phyloP scores from a whole-genome alignment of 2,113 vertebrate species.

The Spermophilus dauricus region DNA sequence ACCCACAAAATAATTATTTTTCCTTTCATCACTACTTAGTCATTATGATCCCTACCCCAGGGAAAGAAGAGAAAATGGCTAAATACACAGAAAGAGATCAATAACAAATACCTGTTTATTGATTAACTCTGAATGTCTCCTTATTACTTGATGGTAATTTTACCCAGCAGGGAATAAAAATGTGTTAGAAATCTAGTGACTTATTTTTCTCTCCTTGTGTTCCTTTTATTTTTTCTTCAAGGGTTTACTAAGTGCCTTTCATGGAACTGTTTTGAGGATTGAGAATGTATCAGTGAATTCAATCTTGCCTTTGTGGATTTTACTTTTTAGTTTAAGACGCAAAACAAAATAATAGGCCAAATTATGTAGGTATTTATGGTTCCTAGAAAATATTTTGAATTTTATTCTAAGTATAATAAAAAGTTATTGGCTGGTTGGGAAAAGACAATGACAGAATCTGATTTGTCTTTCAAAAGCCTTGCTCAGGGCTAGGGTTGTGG shows the following conservation, averaged over 20 bases:
- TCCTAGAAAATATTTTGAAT: constrained; percentile 36
- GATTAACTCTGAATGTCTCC: background rate
- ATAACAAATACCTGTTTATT: background rate
- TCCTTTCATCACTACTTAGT: background rate
- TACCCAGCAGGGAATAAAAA: background rate
- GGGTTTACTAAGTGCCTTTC: background rate
- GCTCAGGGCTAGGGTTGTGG: too few relatives aligned
- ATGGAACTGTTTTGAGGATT: background rate
- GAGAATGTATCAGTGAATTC: background rate
- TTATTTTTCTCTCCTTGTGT: background rate
- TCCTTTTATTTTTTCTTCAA: constrained; percentile 10
- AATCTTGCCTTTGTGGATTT: background rate
- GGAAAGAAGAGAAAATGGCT: background rate
- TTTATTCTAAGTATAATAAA: constrained; percentile 10
- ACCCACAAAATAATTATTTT: background rate
- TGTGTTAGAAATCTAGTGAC: background rate
- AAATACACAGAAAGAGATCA: background rate
- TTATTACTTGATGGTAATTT: background rate
- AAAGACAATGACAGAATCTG: constrained; percentile 18
- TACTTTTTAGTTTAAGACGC: background rate
- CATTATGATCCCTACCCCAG: background rate
- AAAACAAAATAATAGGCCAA: background rate
- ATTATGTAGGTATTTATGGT: background rate
- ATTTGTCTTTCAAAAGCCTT: constrained; percentile 22
- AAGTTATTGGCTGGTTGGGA: constrained; percentile 1